These are phyloP conservation scores for Callospermophilus lateralis DNA, from an alignment of 2,113 vertebrate species.

Conservation along the genomic window DNA sequence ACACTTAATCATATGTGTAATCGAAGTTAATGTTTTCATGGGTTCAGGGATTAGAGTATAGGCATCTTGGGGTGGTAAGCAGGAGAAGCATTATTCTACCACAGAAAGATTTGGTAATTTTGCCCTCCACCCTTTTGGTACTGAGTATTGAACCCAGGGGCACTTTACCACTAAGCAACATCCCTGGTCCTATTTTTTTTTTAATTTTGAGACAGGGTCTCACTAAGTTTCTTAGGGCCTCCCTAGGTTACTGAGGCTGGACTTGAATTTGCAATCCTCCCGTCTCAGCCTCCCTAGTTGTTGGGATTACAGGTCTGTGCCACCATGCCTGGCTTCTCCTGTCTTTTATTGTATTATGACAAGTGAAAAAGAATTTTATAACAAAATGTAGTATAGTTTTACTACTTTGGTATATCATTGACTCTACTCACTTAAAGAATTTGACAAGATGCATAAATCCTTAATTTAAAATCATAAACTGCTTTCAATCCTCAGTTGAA, in stretches of 20 bases:
- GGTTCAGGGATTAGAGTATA: background rate
- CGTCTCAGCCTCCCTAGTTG: no score
- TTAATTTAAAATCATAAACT: background rate
- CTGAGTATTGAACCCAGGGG: no score
- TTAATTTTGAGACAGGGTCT: no score
- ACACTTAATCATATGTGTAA: background rate
- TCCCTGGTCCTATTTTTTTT: no score
- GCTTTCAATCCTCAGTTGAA: background rate
- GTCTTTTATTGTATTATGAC: background rate
- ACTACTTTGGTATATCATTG: background rate
- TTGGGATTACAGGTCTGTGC: no score
- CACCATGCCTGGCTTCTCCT: no score
- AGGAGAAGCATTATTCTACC: background rate
- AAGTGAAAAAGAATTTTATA: background rate
- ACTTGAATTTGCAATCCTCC: no score
- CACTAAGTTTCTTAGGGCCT: no score
- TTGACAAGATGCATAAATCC: slow-evolving; percentile 20
- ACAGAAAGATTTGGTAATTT: background rate
- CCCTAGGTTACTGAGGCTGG: no score
- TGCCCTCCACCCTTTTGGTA: no score
- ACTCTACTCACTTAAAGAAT: slow-evolving; percentile 16
- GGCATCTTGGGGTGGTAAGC: background rate
- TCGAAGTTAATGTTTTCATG: background rate
- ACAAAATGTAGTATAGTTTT: background rate
- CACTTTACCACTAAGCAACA: no score